These are phyloP conservation scores for Anolis apletophallus DNA, from an alignment of 2,797 vertebrate species.

Conservation along the genomic window DNA sequence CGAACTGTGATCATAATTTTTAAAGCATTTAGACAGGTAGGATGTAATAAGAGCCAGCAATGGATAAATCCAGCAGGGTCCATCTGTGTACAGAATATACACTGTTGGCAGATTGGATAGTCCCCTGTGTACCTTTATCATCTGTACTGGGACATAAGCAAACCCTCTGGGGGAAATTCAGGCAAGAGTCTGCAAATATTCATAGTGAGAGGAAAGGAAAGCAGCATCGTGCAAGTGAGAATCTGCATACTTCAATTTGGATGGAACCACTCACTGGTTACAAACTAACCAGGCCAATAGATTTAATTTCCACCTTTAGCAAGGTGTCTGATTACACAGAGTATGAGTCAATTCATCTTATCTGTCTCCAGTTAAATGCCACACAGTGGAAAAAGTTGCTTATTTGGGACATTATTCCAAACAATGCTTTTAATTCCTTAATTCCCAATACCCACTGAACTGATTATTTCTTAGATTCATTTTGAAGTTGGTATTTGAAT, in stretches of 20 bases:
- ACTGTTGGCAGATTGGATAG: background rate
- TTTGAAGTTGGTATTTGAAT: slow-evolving; percentile 18
- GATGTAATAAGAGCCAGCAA: background rate
- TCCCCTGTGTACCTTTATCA: background rate
- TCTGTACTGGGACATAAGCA: background rate
- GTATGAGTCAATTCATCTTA: background rate
- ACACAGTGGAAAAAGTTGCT: slow-evolving; percentile 2
- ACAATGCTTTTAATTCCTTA: background rate
- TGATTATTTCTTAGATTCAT: background rate
- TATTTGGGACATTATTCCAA: background rate
- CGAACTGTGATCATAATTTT: background rate
- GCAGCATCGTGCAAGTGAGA: too few species aligned
- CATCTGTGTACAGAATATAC: background rate
- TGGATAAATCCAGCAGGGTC: background rate
- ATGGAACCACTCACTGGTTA: background rate
- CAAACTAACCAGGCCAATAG: background rate
- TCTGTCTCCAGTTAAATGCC: background rate
- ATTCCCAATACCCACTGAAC: accelerated
- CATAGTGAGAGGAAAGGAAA: background rate
- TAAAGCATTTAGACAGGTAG: background rate
- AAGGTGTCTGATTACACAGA: background rate
- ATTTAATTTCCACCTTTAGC: background rate
- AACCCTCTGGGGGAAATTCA: background rate
- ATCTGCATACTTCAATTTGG: background rate
- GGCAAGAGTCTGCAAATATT: background rate